These are phyloP conservation scores for Subacronicta megacephala DNA, from an alignment of 2,888 invertebrate genomes.

Conservation along the genomic window DNA sequence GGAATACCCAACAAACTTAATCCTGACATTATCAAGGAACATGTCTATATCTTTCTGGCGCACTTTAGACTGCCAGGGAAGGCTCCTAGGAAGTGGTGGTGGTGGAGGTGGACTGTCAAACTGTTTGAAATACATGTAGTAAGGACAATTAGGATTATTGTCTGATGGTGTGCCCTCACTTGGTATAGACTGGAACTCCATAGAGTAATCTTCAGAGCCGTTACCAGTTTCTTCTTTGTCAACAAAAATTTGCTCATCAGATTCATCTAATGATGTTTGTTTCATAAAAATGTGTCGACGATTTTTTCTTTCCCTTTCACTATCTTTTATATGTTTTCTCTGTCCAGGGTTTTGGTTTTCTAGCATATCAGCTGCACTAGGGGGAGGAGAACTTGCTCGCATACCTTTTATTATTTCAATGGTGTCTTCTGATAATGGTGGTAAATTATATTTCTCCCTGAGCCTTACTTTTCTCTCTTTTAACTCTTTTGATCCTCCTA, in stretches of 20 bases:
- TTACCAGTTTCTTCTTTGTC: conserved; percentile 92
- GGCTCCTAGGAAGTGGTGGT: conserved; percentile 88
- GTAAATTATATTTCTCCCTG: conserved; percentile 92
- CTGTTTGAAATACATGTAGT: conserved; percentile 83
- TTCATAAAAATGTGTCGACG: conserved; percentile 95
- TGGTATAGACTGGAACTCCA: conserved; percentile 89
- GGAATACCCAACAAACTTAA: conserved; percentile 99
- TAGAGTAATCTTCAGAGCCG: conserved; percentile 90
- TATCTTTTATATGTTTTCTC: conserved; percentile 84
- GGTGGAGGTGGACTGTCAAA: conserved; percentile 86
- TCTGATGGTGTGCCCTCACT: conserved; percentile 77
- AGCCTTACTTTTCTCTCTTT: conserved; percentile 93
- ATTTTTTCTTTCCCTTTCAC: conserved; percentile 92
- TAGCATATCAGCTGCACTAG: conserved; percentile 96
- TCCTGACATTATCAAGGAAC: conserved; percentile 96
- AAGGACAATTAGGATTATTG: conserved; percentile 78
- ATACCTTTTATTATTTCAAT: conserved; percentile 97
- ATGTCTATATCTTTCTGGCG: conserved; percentile 97
- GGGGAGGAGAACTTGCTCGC: conserved; percentile 98
- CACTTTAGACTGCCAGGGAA: conserved; percentile 99
- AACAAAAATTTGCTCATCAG: conserved; percentile 92
- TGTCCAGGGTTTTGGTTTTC: conserved; percentile 95
- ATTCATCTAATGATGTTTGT: conserved; percentile 97
- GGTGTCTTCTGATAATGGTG: conserved; percentile 96
- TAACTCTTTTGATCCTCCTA: conserved; percentile 97